phyloP scores from a whole-genome alignment of 2,888 invertebrate genomes.

The Stenurella melanura region DNA sequence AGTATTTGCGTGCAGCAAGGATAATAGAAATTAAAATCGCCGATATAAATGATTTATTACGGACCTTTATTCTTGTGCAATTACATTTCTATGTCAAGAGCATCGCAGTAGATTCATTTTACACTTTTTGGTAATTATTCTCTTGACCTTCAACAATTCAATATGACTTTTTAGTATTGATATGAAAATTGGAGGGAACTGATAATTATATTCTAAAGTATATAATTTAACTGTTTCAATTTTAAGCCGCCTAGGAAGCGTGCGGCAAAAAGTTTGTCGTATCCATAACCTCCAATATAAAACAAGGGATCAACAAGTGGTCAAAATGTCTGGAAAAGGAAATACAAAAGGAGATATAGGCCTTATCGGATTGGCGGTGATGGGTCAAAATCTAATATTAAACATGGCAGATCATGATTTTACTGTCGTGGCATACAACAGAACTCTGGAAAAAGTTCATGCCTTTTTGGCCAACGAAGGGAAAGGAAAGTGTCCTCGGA shows the following conservation, averaged over 20 bases:
- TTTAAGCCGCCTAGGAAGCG: too few relatives aligned
- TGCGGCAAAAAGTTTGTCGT: too few relatives aligned
- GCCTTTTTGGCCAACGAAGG: conserved; percentile 96
- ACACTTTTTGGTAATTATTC: conserved; percentile 10
- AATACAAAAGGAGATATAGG: conserved; percentile 99
- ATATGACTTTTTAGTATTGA: conserved; percentile 61
- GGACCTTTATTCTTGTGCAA: too few relatives aligned
- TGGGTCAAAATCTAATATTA: conserved; percentile 99
- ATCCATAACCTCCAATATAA: too few relatives aligned
- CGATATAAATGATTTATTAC: too few relatives aligned
- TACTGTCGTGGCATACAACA: conserved; percentile 94
- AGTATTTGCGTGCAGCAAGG: too few relatives aligned
- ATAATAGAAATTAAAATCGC: too few relatives aligned
- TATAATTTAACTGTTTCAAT: too few relatives aligned
- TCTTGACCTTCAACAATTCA: conserved; percentile 59
- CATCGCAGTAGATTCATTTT: not conserved
- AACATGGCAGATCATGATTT: conserved; percentile 99
- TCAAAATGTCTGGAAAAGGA: conserved; percentile 60
- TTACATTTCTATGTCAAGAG: too few relatives aligned
- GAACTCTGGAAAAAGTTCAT: conserved; percentile 96
- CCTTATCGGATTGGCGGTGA: conserved; percentile 98
- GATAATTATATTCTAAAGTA: conserved; percentile 46
- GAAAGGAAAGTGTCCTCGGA: conserved; percentile 96
- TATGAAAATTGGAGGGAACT: conserved; percentile 53
- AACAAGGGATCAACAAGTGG: conserved; percentile 53